phyloP scores from a whole-genome alignment of 2,888 invertebrate species.

The Rhyacophila evoluta region DNA sequence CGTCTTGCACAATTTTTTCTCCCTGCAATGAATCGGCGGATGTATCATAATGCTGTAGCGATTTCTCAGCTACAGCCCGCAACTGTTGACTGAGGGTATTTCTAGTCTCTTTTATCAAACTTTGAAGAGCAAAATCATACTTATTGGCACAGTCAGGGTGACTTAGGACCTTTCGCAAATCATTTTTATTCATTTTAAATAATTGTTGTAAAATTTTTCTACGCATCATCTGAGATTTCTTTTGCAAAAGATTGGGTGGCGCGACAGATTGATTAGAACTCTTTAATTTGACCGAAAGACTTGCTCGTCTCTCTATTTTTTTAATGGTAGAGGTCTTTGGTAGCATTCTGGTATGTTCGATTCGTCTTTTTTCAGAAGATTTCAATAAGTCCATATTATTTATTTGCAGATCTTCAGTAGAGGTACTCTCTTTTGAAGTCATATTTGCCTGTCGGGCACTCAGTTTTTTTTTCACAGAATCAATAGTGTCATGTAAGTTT shows the following conservation, averaged over 20 bases:
- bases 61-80: constrained; percentile 67
- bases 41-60: constrained; percentile 62
- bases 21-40: constrained; percentile 71
- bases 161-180: constrained; percentile 67
- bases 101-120: constrained; percentile 67
- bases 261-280: neutral
- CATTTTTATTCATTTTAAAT: constrained; percentile 68
- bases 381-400: constrained; percentile 25
- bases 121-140: constrained; percentile 68
- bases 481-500: constrained; percentile 47
- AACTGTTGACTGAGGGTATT: constrained; percentile 66
- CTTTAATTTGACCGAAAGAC: constrained; percentile 29
- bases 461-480: constrained; percentile 50
- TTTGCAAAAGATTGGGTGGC: constrained; percentile 28
- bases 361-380: constrained; percentile 47
- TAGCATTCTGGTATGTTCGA: constrained; percentile 48
- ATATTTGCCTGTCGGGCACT: constrained; percentile 44
- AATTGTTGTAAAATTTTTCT: constrained; percentile 66
- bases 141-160: constrained; percentile 68
- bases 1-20: constrained; percentile 78
- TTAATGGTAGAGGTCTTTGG: constrained; percentile 31
- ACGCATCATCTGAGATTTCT: constrained; percentile 47
- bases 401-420: neutral
- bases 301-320: constrained; percentile 40
- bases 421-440: neutral